Evolutionary conservation across 2,888 invertebrate species (phyloP).

Genomic region (Dryobotodes eremita): DNA sequence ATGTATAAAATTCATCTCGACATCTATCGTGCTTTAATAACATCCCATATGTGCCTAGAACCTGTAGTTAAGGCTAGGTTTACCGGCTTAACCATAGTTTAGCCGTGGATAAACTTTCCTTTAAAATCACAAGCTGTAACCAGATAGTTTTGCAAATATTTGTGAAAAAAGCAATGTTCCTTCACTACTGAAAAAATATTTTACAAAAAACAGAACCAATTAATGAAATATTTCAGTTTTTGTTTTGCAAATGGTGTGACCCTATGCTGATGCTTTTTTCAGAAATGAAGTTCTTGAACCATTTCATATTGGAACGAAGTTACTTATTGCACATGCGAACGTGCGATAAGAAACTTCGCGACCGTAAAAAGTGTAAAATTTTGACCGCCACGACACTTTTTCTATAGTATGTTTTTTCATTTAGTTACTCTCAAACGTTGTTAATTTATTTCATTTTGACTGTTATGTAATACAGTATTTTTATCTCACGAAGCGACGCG

Average conservation of each 20-base stretch:
- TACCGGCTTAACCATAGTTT: not conserved
- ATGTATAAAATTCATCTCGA: not conserved
- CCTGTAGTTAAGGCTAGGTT: not conserved
- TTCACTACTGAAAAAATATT: not conserved
- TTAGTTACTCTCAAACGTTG: not conserved
- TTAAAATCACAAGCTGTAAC: not conserved
- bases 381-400: not conserved
- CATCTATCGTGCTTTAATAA: not conserved
- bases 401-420: not conserved
- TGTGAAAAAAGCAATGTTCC: not conserved
- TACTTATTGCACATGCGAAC: too few species aligned
- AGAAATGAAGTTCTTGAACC: not conserved
- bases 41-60: constrained; percentile 14
- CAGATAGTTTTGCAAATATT: not conserved
- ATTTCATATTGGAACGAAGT: not conserved
- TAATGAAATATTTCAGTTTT: not conserved
- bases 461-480: not conserved
- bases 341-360: too few species aligned
- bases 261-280: too few species aligned
- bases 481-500: not conserved
- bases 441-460: not conserved
- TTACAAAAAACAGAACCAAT: not conserved
- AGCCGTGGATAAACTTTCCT: not conserved
- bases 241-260: not conserved
- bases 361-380: not conserved